Percentiles rank a stretch among this genome's conserved stretches.
phyloP scores from a whole-genome alignment of 2,888 invertebrate species.

The Pollenia labialis region DNA sequence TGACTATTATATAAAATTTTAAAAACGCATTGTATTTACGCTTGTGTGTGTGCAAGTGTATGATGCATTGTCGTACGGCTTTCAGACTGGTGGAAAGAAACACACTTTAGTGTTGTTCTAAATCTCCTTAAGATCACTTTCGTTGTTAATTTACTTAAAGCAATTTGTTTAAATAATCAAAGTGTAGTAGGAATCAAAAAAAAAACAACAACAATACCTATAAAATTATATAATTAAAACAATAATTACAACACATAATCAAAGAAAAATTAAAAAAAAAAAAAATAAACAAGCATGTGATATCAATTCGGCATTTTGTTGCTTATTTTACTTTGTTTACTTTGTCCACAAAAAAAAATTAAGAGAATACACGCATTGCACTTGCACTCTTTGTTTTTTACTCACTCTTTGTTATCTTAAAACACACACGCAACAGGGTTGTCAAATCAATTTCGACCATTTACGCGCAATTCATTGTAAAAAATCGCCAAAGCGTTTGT shows the following conservation, averaged over 20 bases:
- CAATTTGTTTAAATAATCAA: constrained; percentile 24
- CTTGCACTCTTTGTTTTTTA: neutral
- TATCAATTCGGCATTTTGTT: neutral
- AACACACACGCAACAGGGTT: neutral
- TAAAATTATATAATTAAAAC: constrained; percentile 45
- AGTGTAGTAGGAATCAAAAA: neutral
- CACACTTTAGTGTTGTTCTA: constrained; percentile 74
- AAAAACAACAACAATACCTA: constrained; percentile 19
- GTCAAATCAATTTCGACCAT: no score
- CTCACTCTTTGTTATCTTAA: neutral
- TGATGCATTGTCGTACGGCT: constrained; percentile 29
- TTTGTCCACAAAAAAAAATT: neutral
- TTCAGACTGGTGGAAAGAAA: constrained; percentile 46
- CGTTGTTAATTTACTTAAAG: constrained; percentile 50
- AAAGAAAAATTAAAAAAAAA: neutral
- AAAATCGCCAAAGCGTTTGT: no score
- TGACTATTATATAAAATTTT: constrained; percentile 52
- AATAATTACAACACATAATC: constrained; percentile 21
- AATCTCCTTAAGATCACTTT: constrained; percentile 76
- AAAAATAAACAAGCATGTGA: constrained; percentile 41
- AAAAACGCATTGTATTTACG: constrained; percentile 52
- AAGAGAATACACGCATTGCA: constrained; percentile 1
- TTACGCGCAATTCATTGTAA: no score
- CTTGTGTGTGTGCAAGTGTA: neutral
- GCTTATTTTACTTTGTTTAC: constrained; percentile 14